Base-by-base conservation (phyloP, 35 echinoderm and acorn worm species). In the Chiridota heheva region DNA sequence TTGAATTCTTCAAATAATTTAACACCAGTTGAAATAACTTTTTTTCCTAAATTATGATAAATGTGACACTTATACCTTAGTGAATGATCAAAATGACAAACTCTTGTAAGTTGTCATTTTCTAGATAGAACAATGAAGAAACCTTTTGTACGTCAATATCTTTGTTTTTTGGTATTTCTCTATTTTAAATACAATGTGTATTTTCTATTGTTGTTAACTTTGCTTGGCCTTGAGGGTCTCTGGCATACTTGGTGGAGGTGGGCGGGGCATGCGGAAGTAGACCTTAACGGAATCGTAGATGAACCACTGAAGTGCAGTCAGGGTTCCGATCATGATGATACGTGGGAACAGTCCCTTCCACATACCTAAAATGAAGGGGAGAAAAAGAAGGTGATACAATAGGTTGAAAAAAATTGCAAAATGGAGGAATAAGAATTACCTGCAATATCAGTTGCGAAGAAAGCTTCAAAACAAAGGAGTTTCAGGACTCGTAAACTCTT, bases 311-410 rank as follows among this genome's bases (percentile, higher is more conserved):
- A 97, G 73, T 53, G 93, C 93, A 24, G 93, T 97, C 72, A 97
- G 88, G 44, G 93, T 97, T 84, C 93, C 93, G 61, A 97, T 97
- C 93, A 97, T 97, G 88, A 97, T 88, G 72, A 97, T 97, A 97
- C 93, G 93, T 75, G 93, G 88, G n/a, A 61, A 40, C 63, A 97
- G 81, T 73, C 93, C 93, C 73, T 97, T 97, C 93, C 93, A 97
- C 36, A 97, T 58, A 84, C 93, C 93, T 97, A 56, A 41, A 36
- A 38, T 18, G 31, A 55, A 24, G 36, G 33, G 12, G 34, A 71
- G 1, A 37, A 31, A 31, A 56, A 60, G 3, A 59, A 30, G 24
- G 27, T 5, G 7, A 65, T n/a, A n/a, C n/a, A n/a, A n/a, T n/a
- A n/a, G n/a, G n/a, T n/a, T n/a, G n/a, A n/a, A n/a, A 51, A 60